Evolutionary conservation across 2,888 invertebrate genomes (phyloP), one percentile per base, ranked within the genome.

Genomic region (Agriopis marginaria): DNA sequence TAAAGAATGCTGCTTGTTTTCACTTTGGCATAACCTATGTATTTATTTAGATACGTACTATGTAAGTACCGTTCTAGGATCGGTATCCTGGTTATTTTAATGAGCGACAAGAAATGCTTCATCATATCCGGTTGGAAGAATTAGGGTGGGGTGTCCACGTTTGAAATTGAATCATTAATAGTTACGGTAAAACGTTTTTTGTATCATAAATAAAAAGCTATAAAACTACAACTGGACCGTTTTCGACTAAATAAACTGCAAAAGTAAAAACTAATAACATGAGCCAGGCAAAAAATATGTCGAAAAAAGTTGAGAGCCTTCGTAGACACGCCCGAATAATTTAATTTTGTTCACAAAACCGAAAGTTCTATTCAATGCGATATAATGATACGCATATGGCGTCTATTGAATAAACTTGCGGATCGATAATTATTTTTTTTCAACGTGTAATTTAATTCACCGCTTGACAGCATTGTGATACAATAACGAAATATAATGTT

Each of bases 371-470:
- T 89, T 89, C 84, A 86, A 76, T 72, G 71, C 74, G 65, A 77
- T 74, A 85, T 88, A 90, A 91, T 88, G 79, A 85, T 79, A 79
- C 75, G 82, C 92, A 91, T 90, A 89, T 92, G 91, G 86, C 70
- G 76, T 78, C 79, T 81, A 83, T 85, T 82, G 82, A 87, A 86
- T 85, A 81, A 82, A 81, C 71, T 59, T 76, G 80, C 71, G 79
- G 80, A 76, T 80, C 78, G 77, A 80, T 82, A 80, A 82, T 85
- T 81, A 78, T 80, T 79, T 81, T 79, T 58, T 70, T 62, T 54
- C 3, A 47, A n/a, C 42, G 49, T 23, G 40, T 68, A 69, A 69
- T 61, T 67, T 10, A 67, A 66, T 54, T 53, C 32, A 42, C 5
- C 53, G 23, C 45, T 32, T 39, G 17, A 45, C 23, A 61, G 44